Conservation (phyloP, 2,113 vertebrate genomes). For the Mungos mungo region DNA sequence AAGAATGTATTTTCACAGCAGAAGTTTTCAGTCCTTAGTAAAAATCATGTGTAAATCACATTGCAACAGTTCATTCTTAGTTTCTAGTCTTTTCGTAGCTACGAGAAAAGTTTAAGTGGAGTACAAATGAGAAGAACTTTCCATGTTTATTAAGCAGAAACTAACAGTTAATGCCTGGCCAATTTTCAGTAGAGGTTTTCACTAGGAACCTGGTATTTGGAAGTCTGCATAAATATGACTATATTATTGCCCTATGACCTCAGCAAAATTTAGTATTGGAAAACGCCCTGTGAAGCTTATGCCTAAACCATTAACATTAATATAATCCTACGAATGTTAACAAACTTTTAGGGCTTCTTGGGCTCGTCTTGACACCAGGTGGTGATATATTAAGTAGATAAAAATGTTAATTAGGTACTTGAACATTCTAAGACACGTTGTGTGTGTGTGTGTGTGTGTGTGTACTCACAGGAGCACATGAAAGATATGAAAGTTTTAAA, state of each 20-base stretch:
- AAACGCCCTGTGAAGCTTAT: conserved; percentile 11
- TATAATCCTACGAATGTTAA: neutral
- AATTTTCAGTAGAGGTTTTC: neutral
- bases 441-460: neutral
- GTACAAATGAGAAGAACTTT: neutral
- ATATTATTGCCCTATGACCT: neutral
- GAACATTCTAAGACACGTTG: neutral
- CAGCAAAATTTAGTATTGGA: conserved; percentile 5
- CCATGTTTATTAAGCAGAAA: conserved; percentile 3
- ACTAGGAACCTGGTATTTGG: neutral
- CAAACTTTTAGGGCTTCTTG: neutral
- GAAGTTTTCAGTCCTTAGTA: neutral
- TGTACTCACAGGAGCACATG: neutral
- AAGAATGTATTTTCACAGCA: neutral
- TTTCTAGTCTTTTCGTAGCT: conserved; percentile 30
- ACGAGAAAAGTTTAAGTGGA: neutral
- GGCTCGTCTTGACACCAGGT: neutral
- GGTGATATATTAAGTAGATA: neutral
- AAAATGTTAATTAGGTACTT: neutral
- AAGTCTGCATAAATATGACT: neutral
- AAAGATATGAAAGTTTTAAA: neutral
- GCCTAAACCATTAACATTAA: neutral
- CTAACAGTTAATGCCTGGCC: neutral
- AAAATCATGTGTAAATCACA: neutral
- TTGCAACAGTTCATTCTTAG: neutral